These are phyloP conservation scores for Sciurus niger DNA, from an alignment of 2,113 vertebrate species.

Conservation along the genomic window DNA sequence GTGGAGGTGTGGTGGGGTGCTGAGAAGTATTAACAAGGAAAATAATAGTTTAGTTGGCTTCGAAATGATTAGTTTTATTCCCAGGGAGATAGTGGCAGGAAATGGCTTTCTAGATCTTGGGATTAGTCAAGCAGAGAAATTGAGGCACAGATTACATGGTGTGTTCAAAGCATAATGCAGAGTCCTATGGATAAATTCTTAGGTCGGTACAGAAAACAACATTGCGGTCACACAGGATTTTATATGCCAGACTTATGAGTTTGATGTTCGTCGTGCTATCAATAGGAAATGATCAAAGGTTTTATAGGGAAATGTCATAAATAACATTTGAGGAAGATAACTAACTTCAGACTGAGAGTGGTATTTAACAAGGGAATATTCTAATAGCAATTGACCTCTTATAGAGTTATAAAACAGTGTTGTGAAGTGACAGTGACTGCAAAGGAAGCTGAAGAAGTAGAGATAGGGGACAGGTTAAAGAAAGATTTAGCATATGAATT, in stretches of 20 bases:
- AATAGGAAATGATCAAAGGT: background rate
- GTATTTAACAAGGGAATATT: background rate
- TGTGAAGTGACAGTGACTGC: background rate
- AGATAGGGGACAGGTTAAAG: background rate
- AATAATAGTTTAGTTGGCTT: conserved; percentile 1
- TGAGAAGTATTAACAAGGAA: background rate
- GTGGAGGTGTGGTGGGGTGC: background rate
- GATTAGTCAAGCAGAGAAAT: background rate
- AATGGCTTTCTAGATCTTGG: background rate
- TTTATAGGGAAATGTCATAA: background rate
- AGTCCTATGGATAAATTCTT: background rate
- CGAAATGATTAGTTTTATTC: background rate
- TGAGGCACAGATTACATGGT: background rate
- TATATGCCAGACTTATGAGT: background rate
- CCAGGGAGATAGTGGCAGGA: background rate
- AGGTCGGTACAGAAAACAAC: background rate
- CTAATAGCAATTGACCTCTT: background rate
- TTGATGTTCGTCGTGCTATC: background rate
- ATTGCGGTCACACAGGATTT: background rate
- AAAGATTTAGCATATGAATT: background rate
- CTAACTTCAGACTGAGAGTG: background rate
- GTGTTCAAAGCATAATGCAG: background rate
- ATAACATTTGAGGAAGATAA: conserved; percentile 34
- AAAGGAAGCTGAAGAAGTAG: background rate
- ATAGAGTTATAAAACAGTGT: background rate